These are phyloP conservation scores for Pseudomyrmex gracilis DNA, from an alignment of 1,140 invertebrate species.

Conservation along the genomic window DNA sequence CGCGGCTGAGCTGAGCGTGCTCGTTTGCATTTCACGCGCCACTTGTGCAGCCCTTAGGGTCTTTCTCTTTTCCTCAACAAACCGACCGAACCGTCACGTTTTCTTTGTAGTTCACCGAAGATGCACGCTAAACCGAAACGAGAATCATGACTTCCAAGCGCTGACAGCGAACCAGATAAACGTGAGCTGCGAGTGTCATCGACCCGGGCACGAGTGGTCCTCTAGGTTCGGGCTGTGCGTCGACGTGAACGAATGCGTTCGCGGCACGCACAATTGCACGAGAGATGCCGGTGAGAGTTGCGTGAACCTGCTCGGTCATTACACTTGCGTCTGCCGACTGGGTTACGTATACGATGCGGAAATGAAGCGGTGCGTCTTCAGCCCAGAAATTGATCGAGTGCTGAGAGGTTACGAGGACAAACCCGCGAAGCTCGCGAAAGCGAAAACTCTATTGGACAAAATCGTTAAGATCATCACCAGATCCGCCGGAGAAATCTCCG, in stretches of 20 bases:
- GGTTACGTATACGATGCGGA: conserved; percentile 81
- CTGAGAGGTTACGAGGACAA: conserved; percentile 28
- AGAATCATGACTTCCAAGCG: conserved; percentile 86
- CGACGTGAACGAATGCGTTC: conserved; percentile 88
- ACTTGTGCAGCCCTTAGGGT: neutral
- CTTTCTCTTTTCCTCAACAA: neutral
- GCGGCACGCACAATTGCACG: conserved; percentile 83
- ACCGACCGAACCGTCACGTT: neutral
- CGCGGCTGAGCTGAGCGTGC: neutral
- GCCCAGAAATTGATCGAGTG: conserved; percentile 42
- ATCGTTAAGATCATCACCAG: conserved; percentile 64
- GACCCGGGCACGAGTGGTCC: conserved; percentile 86
- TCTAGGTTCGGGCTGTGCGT: conserved; percentile 87
- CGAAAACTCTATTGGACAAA: conserved; percentile 53
- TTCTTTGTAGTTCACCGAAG: conserved; percentile 66
- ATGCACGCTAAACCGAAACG: conserved; percentile 83
- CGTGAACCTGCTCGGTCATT: conserved; percentile 87
- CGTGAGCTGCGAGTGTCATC: conserved; percentile 86
- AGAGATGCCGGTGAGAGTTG: conserved; percentile 82
- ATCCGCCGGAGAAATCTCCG: conserved; percentile 32
- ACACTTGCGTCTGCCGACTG: conserved; percentile 85
- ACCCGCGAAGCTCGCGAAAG: conserved; percentile 11
- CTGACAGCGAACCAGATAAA: conserved; percentile 87
- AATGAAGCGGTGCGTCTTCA: conserved; percentile 70
- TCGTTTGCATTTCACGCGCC: conserved; percentile 38